Percentiles rank a stretch among this genome's conserved stretches.
These are phyloP conservation scores for Meta bourneti DNA, from an alignment of 2,888 invertebrate species.

Conservation along the genomic window DNA sequence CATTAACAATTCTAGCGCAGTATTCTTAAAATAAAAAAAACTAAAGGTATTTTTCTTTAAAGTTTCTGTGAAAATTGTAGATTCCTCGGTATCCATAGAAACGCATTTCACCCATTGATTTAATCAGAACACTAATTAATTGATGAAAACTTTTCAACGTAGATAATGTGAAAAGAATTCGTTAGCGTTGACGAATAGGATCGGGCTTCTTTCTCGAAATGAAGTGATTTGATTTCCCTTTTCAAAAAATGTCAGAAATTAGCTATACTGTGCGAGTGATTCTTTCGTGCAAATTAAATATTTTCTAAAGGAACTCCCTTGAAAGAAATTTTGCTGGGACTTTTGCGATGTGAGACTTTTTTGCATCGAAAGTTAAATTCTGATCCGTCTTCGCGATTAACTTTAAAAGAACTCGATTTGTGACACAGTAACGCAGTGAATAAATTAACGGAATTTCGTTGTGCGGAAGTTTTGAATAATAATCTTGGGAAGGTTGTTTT, in stretches of 20 bases:
- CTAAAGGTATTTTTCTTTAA: conserved; percentile 10
- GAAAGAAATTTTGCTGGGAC: conserved; percentile 11
- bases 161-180: conserved; percentile 36
- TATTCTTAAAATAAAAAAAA: neutral
- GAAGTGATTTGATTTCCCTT: conserved; percentile 49
- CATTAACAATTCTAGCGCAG: conserved; percentile 8
- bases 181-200: conserved; percentile 10
- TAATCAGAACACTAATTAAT: conserved; percentile 53
- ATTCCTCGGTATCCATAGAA: conserved; percentile 26
- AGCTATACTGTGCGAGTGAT: conserved; percentile 25
- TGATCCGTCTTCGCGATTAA: conserved; percentile 27
- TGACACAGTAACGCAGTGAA: neutral
- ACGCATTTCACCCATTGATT: conserved; percentile 39
- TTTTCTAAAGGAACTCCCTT: conserved; percentile 27
- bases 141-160: conserved; percentile 43
- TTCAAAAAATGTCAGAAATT: conserved; percentile 50
- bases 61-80: conserved; percentile 34
- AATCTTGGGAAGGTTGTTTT: neutral
- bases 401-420: conserved; percentile 8
- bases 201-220: conserved; percentile 25
- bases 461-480: too few relatives aligned
- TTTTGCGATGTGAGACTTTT: neutral
- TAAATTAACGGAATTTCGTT: neutral
- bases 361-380: conserved; percentile 5
- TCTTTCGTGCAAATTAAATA: conserved; percentile 22